Conservation (phyloP, 2,113 vertebrate species). For the Nothocercus julius region DNA sequence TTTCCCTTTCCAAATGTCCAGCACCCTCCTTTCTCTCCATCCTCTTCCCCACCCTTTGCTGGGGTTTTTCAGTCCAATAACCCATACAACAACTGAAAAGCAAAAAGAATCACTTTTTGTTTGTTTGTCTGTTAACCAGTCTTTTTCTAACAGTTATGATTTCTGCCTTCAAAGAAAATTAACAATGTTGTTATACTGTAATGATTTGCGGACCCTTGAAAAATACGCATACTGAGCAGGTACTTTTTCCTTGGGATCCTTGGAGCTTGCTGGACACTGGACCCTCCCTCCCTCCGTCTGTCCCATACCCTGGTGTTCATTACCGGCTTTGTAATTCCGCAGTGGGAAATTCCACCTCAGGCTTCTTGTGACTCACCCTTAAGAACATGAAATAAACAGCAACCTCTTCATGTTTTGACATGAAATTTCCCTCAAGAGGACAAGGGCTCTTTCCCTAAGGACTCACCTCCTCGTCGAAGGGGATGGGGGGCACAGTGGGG, state of each 20-base stretch:
- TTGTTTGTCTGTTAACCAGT: not conserved
- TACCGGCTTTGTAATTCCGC: too few species aligned
- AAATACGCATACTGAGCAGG: rapidly evolving
- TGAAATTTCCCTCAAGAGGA: not conserved
- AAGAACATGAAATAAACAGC: too few species aligned
- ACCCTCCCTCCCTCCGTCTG: too few species aligned
- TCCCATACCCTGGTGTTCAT: too few species aligned
- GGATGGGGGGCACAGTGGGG: constrained; percentile 86
- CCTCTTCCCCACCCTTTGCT: not conserved
- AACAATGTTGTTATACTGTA: not conserved
- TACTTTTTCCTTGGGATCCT: too few species aligned
- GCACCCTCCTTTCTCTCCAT: not conserved
- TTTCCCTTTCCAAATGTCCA: not conserved
- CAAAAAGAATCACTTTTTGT: not conserved
- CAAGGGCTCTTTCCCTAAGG: not conserved
- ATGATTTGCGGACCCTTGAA: not conserved
- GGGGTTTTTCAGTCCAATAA: not conserved
- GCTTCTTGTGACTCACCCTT: too few species aligned
- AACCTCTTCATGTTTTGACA: too few species aligned
- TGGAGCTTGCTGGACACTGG: too few species aligned
- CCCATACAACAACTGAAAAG: not conserved
- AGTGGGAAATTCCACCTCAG: too few species aligned
- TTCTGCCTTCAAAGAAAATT: not conserved
- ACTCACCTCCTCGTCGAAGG: constrained; percentile 83
- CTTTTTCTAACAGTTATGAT: not conserved